These are phyloP conservation scores for Agonopterix subpropinquella DNA, from an alignment of 2,888 invertebrate species.

Conservation along the genomic window DNA sequence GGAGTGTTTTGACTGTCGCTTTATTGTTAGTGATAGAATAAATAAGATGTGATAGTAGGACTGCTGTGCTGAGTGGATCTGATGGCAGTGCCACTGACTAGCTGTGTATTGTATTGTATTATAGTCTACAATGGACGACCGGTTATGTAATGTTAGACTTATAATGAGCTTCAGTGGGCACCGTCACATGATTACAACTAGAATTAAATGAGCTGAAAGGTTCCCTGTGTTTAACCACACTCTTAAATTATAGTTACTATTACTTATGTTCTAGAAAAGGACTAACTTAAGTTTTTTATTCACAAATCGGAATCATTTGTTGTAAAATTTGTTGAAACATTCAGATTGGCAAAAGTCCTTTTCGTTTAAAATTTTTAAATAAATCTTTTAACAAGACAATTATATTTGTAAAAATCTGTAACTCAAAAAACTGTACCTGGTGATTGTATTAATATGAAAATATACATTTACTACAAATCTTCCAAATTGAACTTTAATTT, in stretches of 20 bases:
- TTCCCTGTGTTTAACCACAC: conserved; percentile 37
- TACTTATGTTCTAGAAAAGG: conserved; percentile 37
- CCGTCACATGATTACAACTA: conserved; percentile 22
- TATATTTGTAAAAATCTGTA: conserved; percentile 64
- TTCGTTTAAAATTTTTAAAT: conserved; percentile 29
- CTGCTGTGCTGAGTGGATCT: conserved; percentile 52
- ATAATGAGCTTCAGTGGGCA: conserved; percentile 20
- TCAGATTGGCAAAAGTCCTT: conserved; percentile 40
- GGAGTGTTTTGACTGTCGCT: conserved; percentile 61
- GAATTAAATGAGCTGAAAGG: conserved; percentile 25
- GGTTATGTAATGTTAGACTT: conserved; percentile 7
- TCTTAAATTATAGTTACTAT: conserved; percentile 29
- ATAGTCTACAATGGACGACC: conserved; percentile 2
- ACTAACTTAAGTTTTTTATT: conserved; percentile 34
- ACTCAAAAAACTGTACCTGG: conserved; percentile 71
- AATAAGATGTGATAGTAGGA: conserved; percentile 59
- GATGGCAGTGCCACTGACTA: conserved; percentile 30
- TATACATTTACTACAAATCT: conserved; percentile 75
- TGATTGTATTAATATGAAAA: conserved; percentile 71
- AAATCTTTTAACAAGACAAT: conserved; percentile 50
- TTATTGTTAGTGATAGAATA: conserved; percentile 47
- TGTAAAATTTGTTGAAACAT: conserved; percentile 28
- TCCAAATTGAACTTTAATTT: conserved; percentile 53
- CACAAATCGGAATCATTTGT: conserved; percentile 38
- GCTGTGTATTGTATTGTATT: conserved; percentile 3